Evolutionary conservation across 2,888 invertebrate species (phyloP), one percentile per base, ranked within the genome.

Genomic region (Mayetiola destructor): DNA sequence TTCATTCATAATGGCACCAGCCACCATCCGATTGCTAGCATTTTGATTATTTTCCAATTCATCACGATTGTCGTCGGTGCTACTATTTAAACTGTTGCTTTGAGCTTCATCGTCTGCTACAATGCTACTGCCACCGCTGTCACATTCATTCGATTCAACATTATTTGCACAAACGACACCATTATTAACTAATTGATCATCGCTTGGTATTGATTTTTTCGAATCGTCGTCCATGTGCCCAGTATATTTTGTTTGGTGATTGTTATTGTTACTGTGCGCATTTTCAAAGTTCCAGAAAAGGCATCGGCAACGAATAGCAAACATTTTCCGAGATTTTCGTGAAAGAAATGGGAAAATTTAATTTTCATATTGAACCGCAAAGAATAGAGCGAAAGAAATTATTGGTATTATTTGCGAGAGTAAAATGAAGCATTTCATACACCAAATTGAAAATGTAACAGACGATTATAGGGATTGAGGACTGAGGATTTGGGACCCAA

Each of bases 211-310:
- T 3, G 27, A 27, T 48, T 48, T 48, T 9, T 23, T 16, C 5
- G 27, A 9, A n/a, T 16, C 5, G 52, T 68, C 69, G 29, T 67
- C 69, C 23, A 65, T 67, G 27, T 68, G 67, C 60, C 68, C 68
- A 57, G 27, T n/a, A 23, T 12, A 12, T 42, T 42, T 42, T 3
- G 42, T n/a, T n/a, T n/a, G 2, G 8, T 48, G 48, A 48, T 27
- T 23, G 27, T 48, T 48, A 48, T 48, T 48, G 48, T 27, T 48
- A 27, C 16, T 10, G 27, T 48, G 48, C 48, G 48, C 23, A n/a
- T 40, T 48, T 14, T n/a, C n/a, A n/a, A n/a, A n/a, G n/a, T n/a
- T n/a, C n/a, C n/a, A n/a, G n/a, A n/a, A n/a, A n/a, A n/a, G n/a
- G n/a, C n/a, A n/a, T n/a, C n/a, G n/a, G n/a, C n/a, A n/a, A n/a